Conservation (phyloP, 2,797 vertebrate species). For the Lepidocolaptes lacrymiger region DNA sequence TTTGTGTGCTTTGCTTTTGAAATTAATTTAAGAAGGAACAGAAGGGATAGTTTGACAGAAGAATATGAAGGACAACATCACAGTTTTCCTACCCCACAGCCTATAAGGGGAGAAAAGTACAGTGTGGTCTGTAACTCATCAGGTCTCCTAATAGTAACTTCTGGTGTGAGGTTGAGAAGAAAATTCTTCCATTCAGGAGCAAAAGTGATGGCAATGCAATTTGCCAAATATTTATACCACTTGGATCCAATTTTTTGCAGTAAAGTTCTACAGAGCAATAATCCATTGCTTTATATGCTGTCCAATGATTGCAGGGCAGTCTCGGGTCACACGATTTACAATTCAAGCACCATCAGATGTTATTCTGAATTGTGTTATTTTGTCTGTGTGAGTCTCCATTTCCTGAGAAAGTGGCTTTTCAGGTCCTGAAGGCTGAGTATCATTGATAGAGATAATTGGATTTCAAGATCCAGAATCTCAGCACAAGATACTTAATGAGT, state of each 20-base stretch:
- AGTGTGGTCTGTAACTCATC: neutral
- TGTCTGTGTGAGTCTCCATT: neutral
- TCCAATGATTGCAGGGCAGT: fast-evolving
- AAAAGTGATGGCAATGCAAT: neutral
- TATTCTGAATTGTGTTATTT: neutral
- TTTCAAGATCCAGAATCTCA: conserved; percentile 53
- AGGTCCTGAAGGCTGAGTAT: neutral
- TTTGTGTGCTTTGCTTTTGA: neutral
- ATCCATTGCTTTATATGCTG: neutral
- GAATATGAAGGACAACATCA: neutral
- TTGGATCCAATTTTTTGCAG: neutral
- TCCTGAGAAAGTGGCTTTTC: conserved; percentile 17
- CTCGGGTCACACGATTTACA: neutral
- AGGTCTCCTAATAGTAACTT: neutral
- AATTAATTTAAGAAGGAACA: neutral
- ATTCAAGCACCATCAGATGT: neutral
- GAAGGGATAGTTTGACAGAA: neutral
- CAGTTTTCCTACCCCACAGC: neutral
- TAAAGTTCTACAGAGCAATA: neutral
- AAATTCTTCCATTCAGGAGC: neutral
- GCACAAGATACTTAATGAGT: conserved; percentile 48
- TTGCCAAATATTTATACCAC: neutral
- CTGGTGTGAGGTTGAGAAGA: neutral
- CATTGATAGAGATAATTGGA: conserved; percentile 59
- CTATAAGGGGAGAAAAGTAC: neutral